Evolutionary conservation across 2,888 invertebrate genomes (phyloP).

Genomic region (Clusia tigrina): DNA sequence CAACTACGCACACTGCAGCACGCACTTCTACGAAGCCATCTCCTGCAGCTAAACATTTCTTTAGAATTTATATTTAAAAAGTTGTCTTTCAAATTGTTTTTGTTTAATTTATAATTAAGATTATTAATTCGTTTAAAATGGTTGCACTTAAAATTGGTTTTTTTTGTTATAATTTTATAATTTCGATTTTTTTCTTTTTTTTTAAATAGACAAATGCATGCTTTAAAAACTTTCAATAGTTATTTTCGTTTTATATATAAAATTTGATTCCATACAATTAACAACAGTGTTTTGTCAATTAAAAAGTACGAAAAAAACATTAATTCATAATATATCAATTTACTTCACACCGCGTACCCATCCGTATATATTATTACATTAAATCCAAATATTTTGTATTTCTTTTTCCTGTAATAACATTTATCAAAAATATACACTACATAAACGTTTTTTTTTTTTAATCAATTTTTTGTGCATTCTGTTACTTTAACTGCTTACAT

Average conservation of each 20-base stretch:
- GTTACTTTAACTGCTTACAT: conserved; percentile 15
- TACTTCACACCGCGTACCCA: background rate
- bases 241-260: conserved; percentile 36
- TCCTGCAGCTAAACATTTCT: background rate
- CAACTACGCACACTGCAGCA: no score
- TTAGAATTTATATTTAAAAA: no score
- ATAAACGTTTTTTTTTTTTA: conserved; percentile 37
- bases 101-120: background rate
- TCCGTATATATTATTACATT: conserved; percentile 15
- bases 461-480: conserved; percentile 21
- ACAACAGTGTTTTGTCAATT: conserved; percentile 41
- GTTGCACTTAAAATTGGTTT: no score
- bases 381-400: conserved; percentile 26
- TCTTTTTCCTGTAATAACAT: conserved; percentile 51
- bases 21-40: no score
- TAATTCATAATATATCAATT: conserved; percentile 32
- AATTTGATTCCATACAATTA: conserved; percentile 48
- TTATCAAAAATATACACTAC: conserved; percentile 62
- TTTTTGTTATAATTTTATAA: conserved; percentile 39
- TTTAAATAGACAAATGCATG: conserved; percentile 7
- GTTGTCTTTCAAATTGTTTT: no score
- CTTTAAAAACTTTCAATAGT: background rate
- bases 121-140: conserved; percentile 6
- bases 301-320: background rate
- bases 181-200: conserved; percentile 26